Evolutionary conservation across 2,888 invertebrate species (phyloP).

Genomic region (Mechanitis mazaeus): DNA sequence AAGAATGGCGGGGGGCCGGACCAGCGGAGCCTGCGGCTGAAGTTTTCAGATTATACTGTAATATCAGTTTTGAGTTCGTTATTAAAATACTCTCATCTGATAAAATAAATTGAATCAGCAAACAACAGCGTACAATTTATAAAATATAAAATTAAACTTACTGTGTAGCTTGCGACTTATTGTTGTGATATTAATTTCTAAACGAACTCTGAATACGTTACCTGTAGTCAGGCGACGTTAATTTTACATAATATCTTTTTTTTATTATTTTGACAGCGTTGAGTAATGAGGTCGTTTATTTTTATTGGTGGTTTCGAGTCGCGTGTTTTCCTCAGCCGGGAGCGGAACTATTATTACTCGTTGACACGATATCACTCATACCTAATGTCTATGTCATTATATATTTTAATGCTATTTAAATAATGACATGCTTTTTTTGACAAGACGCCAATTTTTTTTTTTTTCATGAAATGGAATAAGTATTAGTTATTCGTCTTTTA

Average conservation of each 20-base stretch:
- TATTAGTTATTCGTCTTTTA: too few species aligned
- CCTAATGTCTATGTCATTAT: constrained; percentile 65
- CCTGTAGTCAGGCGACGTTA: constrained; percentile 30
- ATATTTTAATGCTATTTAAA: constrained; percentile 42
- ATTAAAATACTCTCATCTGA: constrained; percentile 54
- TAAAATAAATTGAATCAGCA: constrained; percentile 28
- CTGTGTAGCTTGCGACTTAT: background rate
- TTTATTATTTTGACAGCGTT: constrained; percentile 71
- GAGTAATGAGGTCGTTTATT: constrained; percentile 74
- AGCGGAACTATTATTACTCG: constrained; percentile 64
- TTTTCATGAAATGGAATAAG: too few species aligned
- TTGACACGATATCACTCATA: constrained; percentile 71
- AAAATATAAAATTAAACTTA: constrained; percentile 46
- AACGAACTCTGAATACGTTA: constrained; percentile 34
- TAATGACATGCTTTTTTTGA: constrained; percentile 56
- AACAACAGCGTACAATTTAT: constrained; percentile 11
- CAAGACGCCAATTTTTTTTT: constrained; percentile 43
- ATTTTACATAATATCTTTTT: constrained; percentile 41
- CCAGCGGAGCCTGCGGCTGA: constrained; percentile 38
- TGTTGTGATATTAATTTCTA: constrained; percentile 14
- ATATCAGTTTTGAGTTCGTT: constrained; percentile 56
- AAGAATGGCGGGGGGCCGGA: constrained; percentile 35
- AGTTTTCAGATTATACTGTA: constrained; percentile 54
- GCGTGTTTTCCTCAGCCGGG: constrained; percentile 58
- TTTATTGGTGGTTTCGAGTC: constrained; percentile 68